Conservation (phyloP, 2,113 vertebrate species). For the Tricholaema leucomelas region DNA sequence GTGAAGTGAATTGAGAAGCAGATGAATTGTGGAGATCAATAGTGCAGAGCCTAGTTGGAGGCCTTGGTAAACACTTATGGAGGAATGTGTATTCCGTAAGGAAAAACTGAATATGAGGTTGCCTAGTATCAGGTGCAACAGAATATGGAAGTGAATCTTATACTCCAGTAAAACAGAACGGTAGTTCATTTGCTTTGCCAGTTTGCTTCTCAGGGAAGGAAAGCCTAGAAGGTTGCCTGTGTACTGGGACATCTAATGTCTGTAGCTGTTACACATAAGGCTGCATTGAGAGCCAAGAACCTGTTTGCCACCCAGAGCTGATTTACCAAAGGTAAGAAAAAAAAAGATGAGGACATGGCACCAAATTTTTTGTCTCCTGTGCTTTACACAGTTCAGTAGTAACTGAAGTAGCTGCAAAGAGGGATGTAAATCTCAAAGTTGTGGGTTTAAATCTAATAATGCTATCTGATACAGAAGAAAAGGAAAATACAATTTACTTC, state of each 20-base stretch:
- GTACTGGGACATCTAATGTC: not conserved
- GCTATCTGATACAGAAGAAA: not conserved
- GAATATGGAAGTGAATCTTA: not conserved
- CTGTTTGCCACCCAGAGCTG: not conserved
- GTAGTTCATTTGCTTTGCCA: not conserved
- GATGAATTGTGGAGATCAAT: too few relatives aligned
- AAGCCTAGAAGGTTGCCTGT: not conserved
- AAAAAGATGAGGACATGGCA: not conserved
- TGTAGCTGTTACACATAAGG: not conserved
- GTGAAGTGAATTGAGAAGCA: too few relatives aligned
- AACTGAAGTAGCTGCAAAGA: not conserved
- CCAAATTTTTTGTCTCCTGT: not conserved
- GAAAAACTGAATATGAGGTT: not conserved
- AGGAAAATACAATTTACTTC: not conserved
- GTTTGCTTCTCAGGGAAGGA: not conserved
- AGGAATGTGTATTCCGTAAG: not conserved
- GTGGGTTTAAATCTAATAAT: not conserved
- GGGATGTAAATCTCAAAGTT: not conserved
- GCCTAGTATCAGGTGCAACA: not conserved
- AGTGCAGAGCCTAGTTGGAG: too few relatives aligned
- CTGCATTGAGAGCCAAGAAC: not conserved
- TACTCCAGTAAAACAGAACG: not conserved
- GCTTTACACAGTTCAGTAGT: not conserved
- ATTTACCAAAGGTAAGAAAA: not conserved
- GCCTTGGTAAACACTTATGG: not conserved